These are phyloP conservation scores for Tor tambroides DNA, from an alignment of 2,113 vertebrate species.

Conservation along the genomic window DNA sequence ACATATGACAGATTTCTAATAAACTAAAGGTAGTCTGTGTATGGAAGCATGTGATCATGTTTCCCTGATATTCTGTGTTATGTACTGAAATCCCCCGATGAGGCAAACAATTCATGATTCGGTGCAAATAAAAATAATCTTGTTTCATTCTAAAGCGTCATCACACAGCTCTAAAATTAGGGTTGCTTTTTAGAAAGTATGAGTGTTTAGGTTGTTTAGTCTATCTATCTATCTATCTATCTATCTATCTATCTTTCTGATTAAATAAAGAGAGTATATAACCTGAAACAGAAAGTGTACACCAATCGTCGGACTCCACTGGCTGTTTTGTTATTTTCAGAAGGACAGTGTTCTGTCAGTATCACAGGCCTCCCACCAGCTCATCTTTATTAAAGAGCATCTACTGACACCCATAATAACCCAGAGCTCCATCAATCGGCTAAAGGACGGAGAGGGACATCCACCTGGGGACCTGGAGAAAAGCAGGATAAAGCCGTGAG, in stretches of 20 bases:
- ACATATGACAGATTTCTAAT: slow-evolving; percentile 66
- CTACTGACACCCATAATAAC: slow-evolving; percentile 11
- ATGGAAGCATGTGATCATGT: slow-evolving; percentile 37
- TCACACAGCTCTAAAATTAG: not conserved
- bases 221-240: no score
- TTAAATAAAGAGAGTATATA: no score
- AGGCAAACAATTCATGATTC: not conserved
- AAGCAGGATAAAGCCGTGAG: slow-evolving; percentile 9
- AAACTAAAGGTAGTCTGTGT: slow-evolving; percentile 63
- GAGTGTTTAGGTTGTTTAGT: not conserved
- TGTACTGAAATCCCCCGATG: not conserved
- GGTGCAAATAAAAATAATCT: not conserved
- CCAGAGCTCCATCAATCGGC: not conserved
- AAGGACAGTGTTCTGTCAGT: slow-evolving; percentile 29
- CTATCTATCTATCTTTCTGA: no score
- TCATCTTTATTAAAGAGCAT: slow-evolving; percentile 32
- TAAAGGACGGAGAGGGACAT: not conserved
- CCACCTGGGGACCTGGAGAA: slow-evolving; percentile 42
- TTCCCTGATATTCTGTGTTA: not conserved
- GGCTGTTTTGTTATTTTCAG: slow-evolving; percentile 59
- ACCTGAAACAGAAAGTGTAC: not conserved
- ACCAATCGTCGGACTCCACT: not conserved
- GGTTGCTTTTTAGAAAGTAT: not conserved
- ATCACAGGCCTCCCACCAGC: slow-evolving; percentile 26
- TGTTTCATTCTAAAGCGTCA: not conserved